phyloP scores from a whole-genome alignment of 2,113 vertebrate species.

The Pseudorhombus dupliciocellatus region DNA sequence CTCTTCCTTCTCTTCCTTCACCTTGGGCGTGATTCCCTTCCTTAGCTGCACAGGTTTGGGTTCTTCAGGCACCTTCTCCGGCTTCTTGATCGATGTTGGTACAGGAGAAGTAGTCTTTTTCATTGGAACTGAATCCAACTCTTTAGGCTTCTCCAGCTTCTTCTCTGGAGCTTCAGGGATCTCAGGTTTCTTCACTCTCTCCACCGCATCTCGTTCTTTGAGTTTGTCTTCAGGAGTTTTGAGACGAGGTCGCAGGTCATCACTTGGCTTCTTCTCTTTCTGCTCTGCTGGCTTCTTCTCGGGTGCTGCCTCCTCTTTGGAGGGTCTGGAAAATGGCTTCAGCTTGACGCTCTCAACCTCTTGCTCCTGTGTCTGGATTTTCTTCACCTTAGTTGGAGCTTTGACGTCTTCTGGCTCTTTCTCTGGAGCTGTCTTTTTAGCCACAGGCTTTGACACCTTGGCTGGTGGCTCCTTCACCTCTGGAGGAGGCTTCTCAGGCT shows the following conservation, averaged over 20 bases:
- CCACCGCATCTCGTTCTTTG: slow-evolving; percentile 53
- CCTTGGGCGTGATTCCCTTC: slow-evolving; percentile 71
- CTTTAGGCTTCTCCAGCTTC: slow-evolving; percentile 50
- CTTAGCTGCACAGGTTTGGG: slow-evolving; percentile 66
- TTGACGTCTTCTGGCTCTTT: slow-evolving; percentile 66
- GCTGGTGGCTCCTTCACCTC: slow-evolving; percentile 54
- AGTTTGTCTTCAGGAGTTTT: slow-evolving; percentile 55
- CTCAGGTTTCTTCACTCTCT: slow-evolving; percentile 55
- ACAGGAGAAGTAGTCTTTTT: slow-evolving; percentile 52
- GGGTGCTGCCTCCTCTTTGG: slow-evolving; percentile 80
- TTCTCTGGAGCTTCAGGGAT: slow-evolving; percentile 79
- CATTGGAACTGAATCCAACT: slow-evolving; percentile 40
- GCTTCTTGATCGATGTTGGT: slow-evolving; percentile 48
- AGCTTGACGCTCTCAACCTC: slow-evolving; percentile 72
- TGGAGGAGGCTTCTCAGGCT: slow-evolving; percentile 50
- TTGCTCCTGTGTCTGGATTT: slow-evolving; percentile 68
- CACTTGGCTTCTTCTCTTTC: slow-evolving; percentile 53
- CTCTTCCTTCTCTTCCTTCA: slow-evolving; percentile 68
- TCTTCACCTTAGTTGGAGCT: slow-evolving; percentile 68
- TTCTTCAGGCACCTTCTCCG: slow-evolving; percentile 64
- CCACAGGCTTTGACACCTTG: slow-evolving; percentile 49
- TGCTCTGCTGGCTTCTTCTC: slow-evolving; percentile 77
- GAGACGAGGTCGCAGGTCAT: slow-evolving; percentile 42
- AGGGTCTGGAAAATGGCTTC: slow-evolving; percentile 72
- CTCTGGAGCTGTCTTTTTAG: slow-evolving; percentile 61